Percentiles rank a stretch among this genome's conserved stretches.
phyloP scores from a whole-genome alignment of 2,888 invertebrate species.

The Hydriomena furcata region DNA sequence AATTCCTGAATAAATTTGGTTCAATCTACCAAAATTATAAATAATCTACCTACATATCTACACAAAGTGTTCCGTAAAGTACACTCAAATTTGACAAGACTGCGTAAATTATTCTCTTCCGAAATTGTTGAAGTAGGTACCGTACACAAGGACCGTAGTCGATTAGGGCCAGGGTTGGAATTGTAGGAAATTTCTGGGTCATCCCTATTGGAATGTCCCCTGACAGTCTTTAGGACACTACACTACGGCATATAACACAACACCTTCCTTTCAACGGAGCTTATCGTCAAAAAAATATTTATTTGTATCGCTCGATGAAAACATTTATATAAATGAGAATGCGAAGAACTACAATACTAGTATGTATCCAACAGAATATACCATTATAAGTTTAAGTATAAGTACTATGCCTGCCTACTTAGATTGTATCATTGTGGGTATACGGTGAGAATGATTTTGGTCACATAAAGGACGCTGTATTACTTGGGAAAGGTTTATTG shows the following conservation, averaged over 20 bases:
- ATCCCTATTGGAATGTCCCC: slow-evolving; percentile 29
- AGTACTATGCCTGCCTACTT: no score
- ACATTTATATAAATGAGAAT: slow-evolving; percentile 2
- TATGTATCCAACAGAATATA: no score
- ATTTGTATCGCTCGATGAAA: slow-evolving; percentile 4
- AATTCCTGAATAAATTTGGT: no score
- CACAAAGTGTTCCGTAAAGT: background rate
- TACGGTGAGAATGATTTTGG: no score
- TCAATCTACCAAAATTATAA: background rate
- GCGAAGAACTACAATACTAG: no score
- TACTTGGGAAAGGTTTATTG: no score
- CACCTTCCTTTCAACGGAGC: slow-evolving; percentile 3
- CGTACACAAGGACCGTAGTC: slow-evolving; percentile 31
- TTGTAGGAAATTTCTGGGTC: slow-evolving; percentile 33
- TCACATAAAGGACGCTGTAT: no score
- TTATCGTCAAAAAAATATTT: slow-evolving; percentile 10
- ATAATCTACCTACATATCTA: background rate
- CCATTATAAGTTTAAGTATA: no score
- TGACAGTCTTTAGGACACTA: slow-evolving; percentile 34
- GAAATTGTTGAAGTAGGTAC: slow-evolving; percentile 31
- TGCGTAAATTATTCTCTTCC: slow-evolving; percentile 27
- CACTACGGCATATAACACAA: slow-evolving; percentile 16
- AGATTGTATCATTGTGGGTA: no score
- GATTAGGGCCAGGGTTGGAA: slow-evolving; percentile 35
- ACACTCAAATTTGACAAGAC: background rate